These are phyloP conservation scores for Cnemophilus loriae DNA, from an alignment of 2,113 vertebrate genomes.

Conservation along the genomic window DNA sequence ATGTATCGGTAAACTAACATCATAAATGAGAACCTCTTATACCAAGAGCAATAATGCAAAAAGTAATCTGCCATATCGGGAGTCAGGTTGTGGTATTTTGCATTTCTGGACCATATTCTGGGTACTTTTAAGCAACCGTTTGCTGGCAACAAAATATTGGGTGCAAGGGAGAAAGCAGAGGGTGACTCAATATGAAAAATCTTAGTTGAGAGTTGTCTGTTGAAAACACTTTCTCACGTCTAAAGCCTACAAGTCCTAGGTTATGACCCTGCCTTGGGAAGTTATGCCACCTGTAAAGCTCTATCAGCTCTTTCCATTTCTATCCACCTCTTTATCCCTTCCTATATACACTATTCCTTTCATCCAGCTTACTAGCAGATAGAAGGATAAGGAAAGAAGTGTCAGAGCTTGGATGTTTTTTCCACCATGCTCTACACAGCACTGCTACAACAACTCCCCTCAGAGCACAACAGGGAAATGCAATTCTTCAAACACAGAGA, in stretches of 20 bases:
- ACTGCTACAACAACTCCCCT: neutral
- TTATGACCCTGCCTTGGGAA: neutral
- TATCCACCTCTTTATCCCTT: neutral
- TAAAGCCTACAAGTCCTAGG: neutral
- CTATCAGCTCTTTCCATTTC: neutral
- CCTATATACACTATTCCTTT: neutral
- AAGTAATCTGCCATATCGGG: accelerated
- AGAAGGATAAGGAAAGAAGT: neutral
- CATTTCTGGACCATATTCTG: neutral
- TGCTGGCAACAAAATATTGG: neutral
- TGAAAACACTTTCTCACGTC: neutral
- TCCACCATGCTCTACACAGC: neutral
- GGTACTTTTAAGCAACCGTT: neutral
- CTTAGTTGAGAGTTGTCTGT: neutral
- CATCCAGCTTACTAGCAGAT: neutral
- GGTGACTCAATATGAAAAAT: neutral
- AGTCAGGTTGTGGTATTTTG: neutral
- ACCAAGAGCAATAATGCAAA: neutral
- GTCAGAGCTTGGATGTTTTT: neutral
- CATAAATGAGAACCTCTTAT: neutral
- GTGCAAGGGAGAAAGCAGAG: neutral
- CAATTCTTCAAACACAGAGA: neutral
- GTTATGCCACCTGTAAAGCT: neutral
- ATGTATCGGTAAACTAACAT: neutral
- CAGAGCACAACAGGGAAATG: neutral